phyloP scores from a whole-genome alignment of 2,888 invertebrate species.

The Chirona hameri region DNA sequence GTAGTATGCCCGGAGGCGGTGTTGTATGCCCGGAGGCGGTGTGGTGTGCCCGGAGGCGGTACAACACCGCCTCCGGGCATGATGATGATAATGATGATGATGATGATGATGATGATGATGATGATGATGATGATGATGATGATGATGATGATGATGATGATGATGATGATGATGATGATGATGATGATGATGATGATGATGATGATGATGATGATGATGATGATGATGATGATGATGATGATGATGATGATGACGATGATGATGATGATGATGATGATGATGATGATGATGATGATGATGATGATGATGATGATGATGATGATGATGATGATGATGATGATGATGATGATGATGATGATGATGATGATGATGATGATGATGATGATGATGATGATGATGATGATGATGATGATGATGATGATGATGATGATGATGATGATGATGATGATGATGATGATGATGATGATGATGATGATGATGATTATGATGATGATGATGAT shows the following conservation, averaged over 20 bases:
- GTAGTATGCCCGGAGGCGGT: no score
- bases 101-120: constrained; percentile 10
- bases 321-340: neutral
- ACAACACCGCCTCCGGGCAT: no score
- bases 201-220: constrained; percentile 22
- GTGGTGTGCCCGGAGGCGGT: no score
- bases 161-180: constrained; percentile 22
- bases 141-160: constrained; percentile 22
- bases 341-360: constrained; percentile 22
- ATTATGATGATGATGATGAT: no score
- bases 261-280: constrained; percentile 22
- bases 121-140: constrained; percentile 22
- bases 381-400: constrained; percentile 22
- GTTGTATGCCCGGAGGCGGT: no score
- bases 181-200: constrained; percentile 22
- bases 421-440: constrained; percentile 22
- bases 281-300: constrained; percentile 22
- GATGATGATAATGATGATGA: no score
- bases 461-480: no score
- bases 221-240: constrained; percentile 22
- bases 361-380: constrained; percentile 22
- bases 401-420: constrained; percentile 22
- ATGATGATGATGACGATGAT: constrained; percentile 22
- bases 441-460: constrained; percentile 22
- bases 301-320: neutral